Base-by-base conservation (phyloP, 2,797 vertebrate species). In the Sciurus carolinensis region DNA sequence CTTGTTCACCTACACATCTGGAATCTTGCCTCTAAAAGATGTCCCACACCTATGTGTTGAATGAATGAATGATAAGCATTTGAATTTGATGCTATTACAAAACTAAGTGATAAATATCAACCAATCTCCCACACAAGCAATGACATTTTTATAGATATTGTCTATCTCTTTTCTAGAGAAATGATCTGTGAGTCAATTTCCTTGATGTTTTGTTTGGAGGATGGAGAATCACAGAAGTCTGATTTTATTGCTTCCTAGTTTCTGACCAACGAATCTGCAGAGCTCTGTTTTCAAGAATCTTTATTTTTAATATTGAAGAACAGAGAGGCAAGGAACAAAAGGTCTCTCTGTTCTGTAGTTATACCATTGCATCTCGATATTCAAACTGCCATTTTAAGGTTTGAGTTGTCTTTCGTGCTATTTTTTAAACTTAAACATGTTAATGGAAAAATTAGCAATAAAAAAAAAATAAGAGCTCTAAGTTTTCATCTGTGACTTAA, bases 271-370 rank as follows among this genome's bases (percentile, higher is more conserved):
- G 20, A 87, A 69, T 1, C 17, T 36, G 5, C 36, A 73, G 50
- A 86, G n/a, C 6, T 91, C 14, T 8, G n/a, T 67, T 94, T 90
- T 36, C 54, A 42, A 69, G 42, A 80, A 39, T 39, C 39, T 39
- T 28, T 85, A 42, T 84, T 87, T 95, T 26, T 73, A 90, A 80
- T 36, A 71, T 71, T 91, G 33, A 79, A 39, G 28, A 39, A 82
- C 72, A 17, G 36, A 80, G 20, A 87, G 7, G 33, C 26, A 95
- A 50, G 28, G 64, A 59, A 59, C 17, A 50, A 44, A 5, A 3
- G 5, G 3, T 7, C 22, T 50, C 2, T 86, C 14, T 44, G 11
- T 81, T 90, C 94, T 13, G 44, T 90, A 17, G 71, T 80, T 15
- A 3, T 59, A 81, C 30, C 20, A 84, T 24, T 50, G 6, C 13